Conservation (phyloP, 2,113 vertebrate species). For the Indicator indicator region DNA sequence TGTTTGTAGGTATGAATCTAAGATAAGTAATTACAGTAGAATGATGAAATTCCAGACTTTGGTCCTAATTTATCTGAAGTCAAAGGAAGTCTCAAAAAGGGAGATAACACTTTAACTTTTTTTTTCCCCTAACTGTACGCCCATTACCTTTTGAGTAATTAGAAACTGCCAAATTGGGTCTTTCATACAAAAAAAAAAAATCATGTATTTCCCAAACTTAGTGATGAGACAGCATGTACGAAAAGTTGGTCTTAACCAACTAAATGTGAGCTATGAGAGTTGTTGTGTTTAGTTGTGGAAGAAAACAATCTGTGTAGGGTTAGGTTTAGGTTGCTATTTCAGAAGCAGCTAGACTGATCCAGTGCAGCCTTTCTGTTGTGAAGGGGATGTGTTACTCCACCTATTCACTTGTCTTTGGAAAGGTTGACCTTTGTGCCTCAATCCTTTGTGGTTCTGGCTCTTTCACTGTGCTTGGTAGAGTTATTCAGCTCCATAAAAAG, state of each 20-base stretch:
- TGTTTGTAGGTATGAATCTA: not conserved
- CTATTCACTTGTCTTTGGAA: not conserved
- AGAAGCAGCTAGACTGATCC: not conserved
- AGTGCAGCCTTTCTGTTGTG: not conserved
- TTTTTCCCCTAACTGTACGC: not conserved
- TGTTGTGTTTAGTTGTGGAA: not conserved
- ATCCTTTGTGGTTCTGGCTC: not conserved
- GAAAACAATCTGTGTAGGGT: no score
- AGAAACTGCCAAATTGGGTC: not conserved
- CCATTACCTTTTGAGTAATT: not conserved
- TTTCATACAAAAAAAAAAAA: not conserved
- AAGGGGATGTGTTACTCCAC: not conserved
- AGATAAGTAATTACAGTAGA: not conserved
- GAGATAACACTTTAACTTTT: not conserved
- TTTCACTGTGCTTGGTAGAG: not conserved
- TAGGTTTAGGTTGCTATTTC: not conserved
- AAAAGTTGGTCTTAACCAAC: not conserved
- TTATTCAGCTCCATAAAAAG: not conserved
- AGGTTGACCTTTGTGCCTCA: not conserved
- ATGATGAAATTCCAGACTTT: not conserved
- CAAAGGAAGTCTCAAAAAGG: not conserved
- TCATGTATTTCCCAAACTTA: not conserved
- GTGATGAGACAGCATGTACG: not conserved
- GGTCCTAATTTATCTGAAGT: not conserved
- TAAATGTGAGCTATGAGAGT: not conserved